Percentiles rank a stretch among this genome's conserved stretches.
Conservation (phyloP, 2,113 vertebrate species). For the Ophiodon elongatus region DNA sequence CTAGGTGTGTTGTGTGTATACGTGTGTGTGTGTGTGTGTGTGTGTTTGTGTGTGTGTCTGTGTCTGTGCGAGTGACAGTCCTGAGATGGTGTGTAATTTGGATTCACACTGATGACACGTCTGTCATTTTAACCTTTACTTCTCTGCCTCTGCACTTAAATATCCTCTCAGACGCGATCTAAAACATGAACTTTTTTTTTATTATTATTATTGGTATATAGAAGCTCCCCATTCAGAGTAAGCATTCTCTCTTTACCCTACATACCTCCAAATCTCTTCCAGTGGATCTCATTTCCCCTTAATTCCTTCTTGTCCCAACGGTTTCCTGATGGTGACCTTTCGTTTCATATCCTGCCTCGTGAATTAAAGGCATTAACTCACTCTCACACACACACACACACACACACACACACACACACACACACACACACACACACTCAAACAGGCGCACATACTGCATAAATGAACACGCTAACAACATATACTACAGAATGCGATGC, state of each 20-base stretch:
- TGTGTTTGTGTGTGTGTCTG: neutral
- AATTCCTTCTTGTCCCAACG: conserved; percentile 45
- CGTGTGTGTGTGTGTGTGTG: neutral
- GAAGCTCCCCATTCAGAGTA: neutral
- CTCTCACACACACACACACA: conserved; percentile 18
- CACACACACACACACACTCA: conserved; percentile 40
- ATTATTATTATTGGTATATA: neutral
- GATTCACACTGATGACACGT: conserved; percentile 18
- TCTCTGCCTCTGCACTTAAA: neutral
- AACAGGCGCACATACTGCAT: conserved; percentile 24
- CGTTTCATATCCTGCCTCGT: conserved; percentile 64
- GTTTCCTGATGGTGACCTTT: conserved; percentile 77
- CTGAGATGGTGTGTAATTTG: conserved; percentile 10
- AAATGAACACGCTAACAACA: conserved; percentile 32
- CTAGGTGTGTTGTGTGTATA: neutral
- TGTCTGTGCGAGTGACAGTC: neutral
- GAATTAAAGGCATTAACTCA: conserved; percentile 57
- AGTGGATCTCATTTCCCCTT: conserved; percentile 63
- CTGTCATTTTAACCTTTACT: conserved; percentile 27
- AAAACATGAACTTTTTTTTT: neutral
- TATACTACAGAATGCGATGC: neutral
- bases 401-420: conserved; percentile 13
- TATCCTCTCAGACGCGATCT: neutral
- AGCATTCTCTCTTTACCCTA: conserved; percentile 21
- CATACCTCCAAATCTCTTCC: conserved; percentile 39